A percentile compares a stretch with the other conserved stretches of the same genome.
Conservation (phyloP, 1,140 invertebrate species). For the Chrysomallon squamiferum region DNA sequence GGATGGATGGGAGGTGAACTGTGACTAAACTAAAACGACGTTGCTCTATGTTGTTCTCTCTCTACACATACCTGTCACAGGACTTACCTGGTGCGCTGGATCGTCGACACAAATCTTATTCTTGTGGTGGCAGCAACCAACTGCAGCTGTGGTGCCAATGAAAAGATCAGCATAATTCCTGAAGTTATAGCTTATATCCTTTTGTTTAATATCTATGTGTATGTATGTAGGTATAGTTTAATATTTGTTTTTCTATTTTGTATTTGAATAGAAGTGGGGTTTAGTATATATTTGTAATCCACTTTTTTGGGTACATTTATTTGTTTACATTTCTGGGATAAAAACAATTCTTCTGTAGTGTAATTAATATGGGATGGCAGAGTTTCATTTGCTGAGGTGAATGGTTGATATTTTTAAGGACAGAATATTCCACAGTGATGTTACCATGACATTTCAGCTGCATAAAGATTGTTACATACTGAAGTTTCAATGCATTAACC, state of each 20-base stretch:
- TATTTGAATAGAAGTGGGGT: too few species aligned
- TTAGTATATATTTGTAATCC: too few species aligned
- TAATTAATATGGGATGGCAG: too few species aligned
- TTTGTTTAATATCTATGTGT: not conserved
- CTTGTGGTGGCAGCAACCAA: constrained; percentile 22
- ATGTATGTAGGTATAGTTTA: not conserved
- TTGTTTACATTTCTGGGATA: too few species aligned
- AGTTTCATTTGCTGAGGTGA: too few species aligned
- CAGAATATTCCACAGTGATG: too few species aligned
- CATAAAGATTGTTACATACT: too few species aligned
- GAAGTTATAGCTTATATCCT: constrained; percentile 17
- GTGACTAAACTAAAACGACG: not conserved
- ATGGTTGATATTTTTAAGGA: too few species aligned
- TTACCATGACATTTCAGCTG: too few species aligned
- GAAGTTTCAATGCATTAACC: too few species aligned
- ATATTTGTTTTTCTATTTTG: not conserved
- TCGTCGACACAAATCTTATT: constrained; percentile 28
- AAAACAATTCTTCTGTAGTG: too few species aligned
- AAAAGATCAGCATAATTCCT: constrained; percentile 1
- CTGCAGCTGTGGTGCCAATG: constrained; percentile 16
- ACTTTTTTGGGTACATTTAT: too few species aligned
- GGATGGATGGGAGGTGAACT: not conserved
- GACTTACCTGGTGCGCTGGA: constrained; percentile 23
- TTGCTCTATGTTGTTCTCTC: not conserved
- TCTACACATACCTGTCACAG: constrained; percentile 15